Percentiles rank a stretch among this genome's conserved stretches.
phyloP scores from a whole-genome alignment of 2,888 invertebrate species.

The Holacanthella duospinosa region DNA sequence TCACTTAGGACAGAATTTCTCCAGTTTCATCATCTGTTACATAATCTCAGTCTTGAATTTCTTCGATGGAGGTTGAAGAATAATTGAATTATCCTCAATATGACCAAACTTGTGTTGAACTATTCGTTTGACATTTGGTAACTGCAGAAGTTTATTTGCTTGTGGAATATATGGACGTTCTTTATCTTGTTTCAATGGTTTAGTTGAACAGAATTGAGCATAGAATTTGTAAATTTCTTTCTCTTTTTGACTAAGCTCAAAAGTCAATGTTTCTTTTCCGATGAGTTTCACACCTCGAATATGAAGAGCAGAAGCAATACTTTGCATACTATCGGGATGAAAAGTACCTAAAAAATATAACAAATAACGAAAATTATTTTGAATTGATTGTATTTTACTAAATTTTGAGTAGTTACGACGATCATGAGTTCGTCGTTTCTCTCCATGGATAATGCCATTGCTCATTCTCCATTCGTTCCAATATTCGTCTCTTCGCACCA shows the following conservation, averaged over 20 bases:
- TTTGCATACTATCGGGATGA: constrained; percentile 28
- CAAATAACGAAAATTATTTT: constrained; percentile 7
- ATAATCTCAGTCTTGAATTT: too few species aligned
- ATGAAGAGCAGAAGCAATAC: constrained; percentile 35
- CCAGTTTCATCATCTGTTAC: too few species aligned
- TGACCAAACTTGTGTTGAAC: background rate
- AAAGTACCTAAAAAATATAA: constrained; percentile 26
- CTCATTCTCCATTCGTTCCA: constrained; percentile 23
- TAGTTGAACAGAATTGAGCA: constrained; percentile 29
- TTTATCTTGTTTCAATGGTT: constrained; percentile 15
- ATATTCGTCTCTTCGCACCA: constrained; percentile 18
- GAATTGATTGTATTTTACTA: too few species aligned
- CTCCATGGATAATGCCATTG: constrained; percentile 14
- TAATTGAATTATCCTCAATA: too few species aligned
- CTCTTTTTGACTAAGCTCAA: constrained; percentile 21
- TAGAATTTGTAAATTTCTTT: constrained; percentile 27
- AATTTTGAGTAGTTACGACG: constrained; percentile 22
- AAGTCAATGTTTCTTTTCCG: constrained; percentile 11
- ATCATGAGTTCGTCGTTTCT: constrained; percentile 28
- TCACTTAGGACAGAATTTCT: too few species aligned
- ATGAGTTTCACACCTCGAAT: constrained; percentile 25
- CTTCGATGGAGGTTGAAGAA: too few species aligned
- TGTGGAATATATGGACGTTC: constrained; percentile 24
- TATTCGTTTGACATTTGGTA: background rate
- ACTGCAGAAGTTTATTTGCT: background rate